Percentiles rank a stretch among this genome's conserved stretches.
phyloP scores from a whole-genome alignment of 2,113 vertebrate species.

The Alosa alosa region DNA sequence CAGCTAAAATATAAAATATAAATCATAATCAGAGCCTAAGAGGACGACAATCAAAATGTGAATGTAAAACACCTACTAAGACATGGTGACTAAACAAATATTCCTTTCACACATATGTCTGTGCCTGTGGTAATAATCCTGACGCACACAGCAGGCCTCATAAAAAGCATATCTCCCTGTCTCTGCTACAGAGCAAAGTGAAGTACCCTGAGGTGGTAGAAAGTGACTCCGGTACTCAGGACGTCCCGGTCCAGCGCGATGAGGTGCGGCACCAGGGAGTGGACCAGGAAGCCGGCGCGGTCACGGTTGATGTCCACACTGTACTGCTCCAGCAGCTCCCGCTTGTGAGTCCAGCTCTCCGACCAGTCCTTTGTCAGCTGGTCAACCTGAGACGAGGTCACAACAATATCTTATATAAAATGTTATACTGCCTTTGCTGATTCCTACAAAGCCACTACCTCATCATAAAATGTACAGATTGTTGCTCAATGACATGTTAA shows the following conservation, averaged over 20 bases:
- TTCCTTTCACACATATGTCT: not conserved
- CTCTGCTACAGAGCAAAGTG: not conserved
- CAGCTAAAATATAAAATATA: not conserved
- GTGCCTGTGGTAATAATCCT: not conserved
- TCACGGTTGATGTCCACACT: constrained; percentile 89
- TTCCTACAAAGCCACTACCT: not conserved
- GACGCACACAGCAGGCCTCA: not conserved
- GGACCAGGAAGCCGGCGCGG: constrained; percentile 83
- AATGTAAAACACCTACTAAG: too few relatives aligned
- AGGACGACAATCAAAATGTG: too few relatives aligned
- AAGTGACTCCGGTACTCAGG: constrained; percentile 88
- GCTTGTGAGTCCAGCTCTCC: constrained; percentile 84
- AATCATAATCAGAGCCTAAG: too few relatives aligned
- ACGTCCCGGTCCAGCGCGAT: constrained; percentile 87
- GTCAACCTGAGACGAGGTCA: constrained; percentile 76
- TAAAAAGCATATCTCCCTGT: not conserved
- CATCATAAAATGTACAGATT: not conserved
- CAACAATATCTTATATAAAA: not conserved
- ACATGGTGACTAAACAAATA: too few relatives aligned
- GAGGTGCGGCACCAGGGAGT: constrained; percentile 86
- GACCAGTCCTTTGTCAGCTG: constrained; percentile 92
- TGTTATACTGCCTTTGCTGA: not conserved
- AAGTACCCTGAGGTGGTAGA: constrained; percentile 92
- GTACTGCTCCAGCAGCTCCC: constrained; percentile 85
- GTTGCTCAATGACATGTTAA: not conserved